Evolutionary conservation across 2,797 vertebrate genomes (phyloP).

Genomic region (Loris lydekkerianus): DNA sequence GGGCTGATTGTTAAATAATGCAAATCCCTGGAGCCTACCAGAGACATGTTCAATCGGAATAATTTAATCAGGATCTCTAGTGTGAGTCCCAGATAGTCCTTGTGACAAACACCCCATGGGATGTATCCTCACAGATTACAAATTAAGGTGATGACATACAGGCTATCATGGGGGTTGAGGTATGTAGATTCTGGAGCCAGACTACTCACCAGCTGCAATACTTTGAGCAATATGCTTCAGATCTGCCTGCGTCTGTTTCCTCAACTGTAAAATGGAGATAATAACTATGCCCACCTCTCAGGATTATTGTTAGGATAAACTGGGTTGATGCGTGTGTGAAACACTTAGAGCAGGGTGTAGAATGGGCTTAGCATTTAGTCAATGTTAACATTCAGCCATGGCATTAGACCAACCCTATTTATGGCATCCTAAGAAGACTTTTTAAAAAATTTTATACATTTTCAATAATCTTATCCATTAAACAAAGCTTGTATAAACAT

Average conservation of each 20-base stretch:
- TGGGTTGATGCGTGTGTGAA: not conserved
- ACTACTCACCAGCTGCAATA: not conserved
- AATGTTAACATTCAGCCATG: not conserved
- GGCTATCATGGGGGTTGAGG: not conserved
- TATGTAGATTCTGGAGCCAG: not conserved
- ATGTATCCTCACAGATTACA: not conserved
- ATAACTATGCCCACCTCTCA: not conserved
- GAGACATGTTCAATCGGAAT: conserved; percentile 6
- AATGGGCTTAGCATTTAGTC: not conserved
- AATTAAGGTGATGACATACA: not conserved
- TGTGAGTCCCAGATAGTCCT: not conserved
- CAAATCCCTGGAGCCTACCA: not conserved
- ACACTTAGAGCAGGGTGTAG: not conserved
- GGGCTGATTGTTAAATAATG: not conserved
- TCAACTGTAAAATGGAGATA: not conserved
- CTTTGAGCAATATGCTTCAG: not conserved
- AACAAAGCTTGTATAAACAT: too few species aligned
- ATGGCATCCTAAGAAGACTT: not conserved
- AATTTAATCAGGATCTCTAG: conserved; percentile 35
- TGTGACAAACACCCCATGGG: not conserved
- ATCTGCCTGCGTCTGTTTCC: not conserved
- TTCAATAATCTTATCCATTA: too few species aligned
- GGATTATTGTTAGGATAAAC: not conserved
- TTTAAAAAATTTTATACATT: too few species aligned
- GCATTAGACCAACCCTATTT: not conserved